Evolutionary conservation across 2,113 vertebrate species (phyloP), one percentile per base, ranked within the genome.

Genomic region (Paradoxurus hermaphroditus): DNA sequence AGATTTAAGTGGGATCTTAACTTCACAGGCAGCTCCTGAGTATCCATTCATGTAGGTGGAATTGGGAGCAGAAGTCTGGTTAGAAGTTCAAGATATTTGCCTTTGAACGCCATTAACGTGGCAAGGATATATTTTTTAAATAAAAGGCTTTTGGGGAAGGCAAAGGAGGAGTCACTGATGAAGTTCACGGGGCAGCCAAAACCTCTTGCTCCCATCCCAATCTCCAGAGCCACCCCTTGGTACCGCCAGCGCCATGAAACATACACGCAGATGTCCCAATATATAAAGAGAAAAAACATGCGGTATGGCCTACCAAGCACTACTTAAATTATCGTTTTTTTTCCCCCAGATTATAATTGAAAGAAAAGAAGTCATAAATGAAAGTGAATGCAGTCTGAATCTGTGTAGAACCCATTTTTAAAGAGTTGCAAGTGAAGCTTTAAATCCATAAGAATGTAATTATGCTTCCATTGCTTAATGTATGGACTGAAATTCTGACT

Each of bases 391-490:
- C 62, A 93, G 36, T 83, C 44, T n/a, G 67, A 95, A 87, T 81
- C 53, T 95, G 34, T 93, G 23, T 63, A 97, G 51, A 97, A 89
- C 41, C 77, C 4, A 72, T 94, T 98, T 97, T 86, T 97, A 77
- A 88, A 94, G 87, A 97, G 96, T 94, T 85, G 97, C 96, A 49
- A 97, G 62, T 62, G 86, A 27, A 95, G 96, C 94, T 97, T 91
- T 96, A 88, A 95, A 59, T 98, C 68, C 92, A 72, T 88, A 91
- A 95, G 94, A 97, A 96, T 93, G 92, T 97, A 97, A 44, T 62
- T 63, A 97, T 46, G n/a, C 85, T 91, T 94, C 95, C 92, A 96
- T 83, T 98, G 96, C 92, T 96, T 98, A 97, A 98, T 96, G 97
- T 95, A 97, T 78, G 92, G 89, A 87, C 39, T 94, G 41, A 96